Conservation (phyloP, 92 coral and sea anemone species). For the Parazoanthus darwini region DNA sequence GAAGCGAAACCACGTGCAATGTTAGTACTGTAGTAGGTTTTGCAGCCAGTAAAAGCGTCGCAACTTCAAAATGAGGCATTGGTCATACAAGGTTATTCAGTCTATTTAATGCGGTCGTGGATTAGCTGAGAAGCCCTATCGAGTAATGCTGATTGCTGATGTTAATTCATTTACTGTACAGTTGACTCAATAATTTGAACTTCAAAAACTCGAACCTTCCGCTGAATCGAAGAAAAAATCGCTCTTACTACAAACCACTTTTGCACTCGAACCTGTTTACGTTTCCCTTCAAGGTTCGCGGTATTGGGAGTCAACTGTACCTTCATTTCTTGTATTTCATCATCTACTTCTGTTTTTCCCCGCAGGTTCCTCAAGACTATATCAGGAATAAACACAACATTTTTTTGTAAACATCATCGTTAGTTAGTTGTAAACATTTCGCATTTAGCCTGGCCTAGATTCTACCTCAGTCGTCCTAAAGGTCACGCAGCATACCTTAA, state of each 20-base stretch:
- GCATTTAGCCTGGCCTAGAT: too few species aligned
- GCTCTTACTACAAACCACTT: too few species aligned
- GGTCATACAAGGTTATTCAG: too few species aligned
- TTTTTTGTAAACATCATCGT: background rate
- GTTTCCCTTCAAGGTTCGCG: too few species aligned
- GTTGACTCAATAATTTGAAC: too few species aligned
- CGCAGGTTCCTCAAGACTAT: slow-evolving; percentile 27
- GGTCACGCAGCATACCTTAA: background rate
- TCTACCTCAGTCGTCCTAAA: background rate
- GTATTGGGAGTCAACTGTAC: background rate
- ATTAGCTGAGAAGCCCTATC: too few species aligned
- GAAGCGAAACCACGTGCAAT: background rate
- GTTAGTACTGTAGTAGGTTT: background rate
- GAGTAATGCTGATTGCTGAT: too few species aligned
- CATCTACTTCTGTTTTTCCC: slow-evolving; percentile 11
- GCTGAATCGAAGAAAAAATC: too few species aligned
- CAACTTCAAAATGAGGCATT: too few species aligned
- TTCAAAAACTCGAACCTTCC: too few species aligned
- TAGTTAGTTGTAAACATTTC: background rate
- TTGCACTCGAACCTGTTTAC: too few species aligned
- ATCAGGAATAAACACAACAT: background rate
- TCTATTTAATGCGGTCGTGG: too few species aligned
- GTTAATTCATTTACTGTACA: background rate
- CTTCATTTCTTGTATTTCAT: slow-evolving; percentile 34
- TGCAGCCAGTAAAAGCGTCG: background rate